Conservation (phyloP, 1,140 invertebrate species). For the Cydia fagiglandana region DNA sequence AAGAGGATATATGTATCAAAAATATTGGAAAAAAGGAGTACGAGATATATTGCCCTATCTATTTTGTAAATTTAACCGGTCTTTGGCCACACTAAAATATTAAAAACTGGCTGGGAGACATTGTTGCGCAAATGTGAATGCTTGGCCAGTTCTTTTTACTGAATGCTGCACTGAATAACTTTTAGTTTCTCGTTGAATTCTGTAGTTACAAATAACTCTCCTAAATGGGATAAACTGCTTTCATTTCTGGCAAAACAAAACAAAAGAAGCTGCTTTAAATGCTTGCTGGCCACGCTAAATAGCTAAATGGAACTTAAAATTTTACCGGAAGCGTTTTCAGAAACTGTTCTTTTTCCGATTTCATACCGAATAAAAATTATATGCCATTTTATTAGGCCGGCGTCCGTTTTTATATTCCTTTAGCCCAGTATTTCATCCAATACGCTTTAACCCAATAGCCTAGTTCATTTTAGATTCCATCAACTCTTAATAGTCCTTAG, state of each 20-base stretch:
- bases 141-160: background rate
- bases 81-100: background rate
- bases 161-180: background rate
- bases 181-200: background rate
- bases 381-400: too few species aligned
- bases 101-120: background rate
- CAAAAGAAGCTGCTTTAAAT: background rate
- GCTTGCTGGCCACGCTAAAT: background rate
- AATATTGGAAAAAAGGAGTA: too few species aligned
- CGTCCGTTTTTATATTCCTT: too few species aligned
- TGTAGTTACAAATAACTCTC: background rate
- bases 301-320: conserved; percentile 2
- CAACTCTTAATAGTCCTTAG: too few species aligned
- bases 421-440: too few species aligned
- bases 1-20: too few species aligned
- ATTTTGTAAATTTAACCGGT: background rate
- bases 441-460: too few species aligned
- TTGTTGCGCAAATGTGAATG: background rate
- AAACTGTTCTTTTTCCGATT: too few species aligned
- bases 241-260: background rate
- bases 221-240: conserved; percentile 14
- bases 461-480: too few species aligned
- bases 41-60: background rate
- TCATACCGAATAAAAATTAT: too few species aligned
- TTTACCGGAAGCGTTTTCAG: background rate